phyloP scores from a whole-genome alignment of 2,797 vertebrate genomes.

The Premnoplex brunnescens region DNA sequence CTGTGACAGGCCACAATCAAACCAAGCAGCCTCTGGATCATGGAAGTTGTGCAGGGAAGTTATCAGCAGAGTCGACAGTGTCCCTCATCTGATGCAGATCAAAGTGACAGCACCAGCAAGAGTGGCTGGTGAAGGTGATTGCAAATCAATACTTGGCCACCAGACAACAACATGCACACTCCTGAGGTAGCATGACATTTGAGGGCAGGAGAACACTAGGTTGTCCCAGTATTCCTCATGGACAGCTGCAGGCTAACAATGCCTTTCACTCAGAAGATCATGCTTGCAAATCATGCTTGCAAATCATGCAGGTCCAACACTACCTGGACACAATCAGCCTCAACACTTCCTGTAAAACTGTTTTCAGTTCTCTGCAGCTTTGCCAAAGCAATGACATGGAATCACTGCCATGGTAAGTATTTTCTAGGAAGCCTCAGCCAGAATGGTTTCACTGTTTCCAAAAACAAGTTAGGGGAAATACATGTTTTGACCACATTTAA shows the following conservation, averaged over 20 bases:
- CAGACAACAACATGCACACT: neutral
- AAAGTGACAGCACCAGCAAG: neutral
- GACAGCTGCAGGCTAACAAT: neutral
- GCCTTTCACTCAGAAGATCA: neutral
- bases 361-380: neutral
- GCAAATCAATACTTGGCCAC: neutral
- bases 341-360: neutral
- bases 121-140: neutral
- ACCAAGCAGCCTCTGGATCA: neutral
- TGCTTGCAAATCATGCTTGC: neutral
- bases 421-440: neutral
- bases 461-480: neutral
- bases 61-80: fast-evolving
- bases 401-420: neutral
- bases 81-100: neutral
- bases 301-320: neutral
- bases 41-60: neutral
- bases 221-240: neutral
- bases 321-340: neutral
- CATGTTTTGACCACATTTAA: neutral
- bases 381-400: neutral
- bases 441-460: neutral
- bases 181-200: neutral
- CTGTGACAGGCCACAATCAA: neutral
- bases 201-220: neutral